Conservation (phyloP, 2,888 invertebrate species). For the Eledona agricola region DNA sequence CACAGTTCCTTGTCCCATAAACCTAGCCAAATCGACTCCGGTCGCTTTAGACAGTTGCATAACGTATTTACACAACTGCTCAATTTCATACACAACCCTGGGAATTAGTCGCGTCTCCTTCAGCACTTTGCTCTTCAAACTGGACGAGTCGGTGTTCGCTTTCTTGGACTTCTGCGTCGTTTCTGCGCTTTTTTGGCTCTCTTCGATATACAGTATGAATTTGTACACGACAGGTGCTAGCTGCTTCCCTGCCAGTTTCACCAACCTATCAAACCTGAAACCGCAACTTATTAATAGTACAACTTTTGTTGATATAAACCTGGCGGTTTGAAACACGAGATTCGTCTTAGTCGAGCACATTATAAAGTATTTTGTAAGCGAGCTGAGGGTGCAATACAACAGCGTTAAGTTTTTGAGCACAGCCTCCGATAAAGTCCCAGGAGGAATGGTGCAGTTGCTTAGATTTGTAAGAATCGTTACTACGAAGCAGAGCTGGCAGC, state of each 20-base stretch:
- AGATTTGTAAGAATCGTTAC: slow-evolving; percentile 65
- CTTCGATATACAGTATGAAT: slow-evolving; percentile 69
- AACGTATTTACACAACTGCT: slow-evolving; percentile 70
- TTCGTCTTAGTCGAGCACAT: slow-evolving; percentile 62
- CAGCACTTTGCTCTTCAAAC: slow-evolving; percentile 65
- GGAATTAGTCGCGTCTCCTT: slow-evolving; percentile 72
- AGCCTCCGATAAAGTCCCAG: slow-evolving; percentile 66
- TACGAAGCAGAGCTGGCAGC: slow-evolving; percentile 67
- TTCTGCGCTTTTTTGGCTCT: slow-evolving; percentile 59
- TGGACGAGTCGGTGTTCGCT: slow-evolving; percentile 50
- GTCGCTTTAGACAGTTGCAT: slow-evolving; percentile 69
- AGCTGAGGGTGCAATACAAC: slow-evolving; percentile 66
- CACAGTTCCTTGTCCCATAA: slow-evolving; percentile 70
- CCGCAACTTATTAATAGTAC: slow-evolving; percentile 4
- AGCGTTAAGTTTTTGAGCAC: slow-evolving; percentile 67
- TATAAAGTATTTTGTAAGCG: slow-evolving; percentile 69
- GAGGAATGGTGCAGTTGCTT: slow-evolving; percentile 64
- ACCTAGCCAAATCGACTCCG: slow-evolving; percentile 66
- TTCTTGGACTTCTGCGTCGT: slow-evolving; percentile 50
- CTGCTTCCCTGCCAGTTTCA: slow-evolving; percentile 69
- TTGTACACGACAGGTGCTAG: slow-evolving; percentile 67
- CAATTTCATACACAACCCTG: slow-evolving; percentile 71
- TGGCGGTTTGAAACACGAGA: slow-evolving; percentile 64
- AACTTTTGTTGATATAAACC: slow-evolving; percentile 53
- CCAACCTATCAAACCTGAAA: slow-evolving; percentile 66